Base-by-base conservation (phyloP, 2,113 vertebrate species). In the Oryzias melastigma region DNA sequence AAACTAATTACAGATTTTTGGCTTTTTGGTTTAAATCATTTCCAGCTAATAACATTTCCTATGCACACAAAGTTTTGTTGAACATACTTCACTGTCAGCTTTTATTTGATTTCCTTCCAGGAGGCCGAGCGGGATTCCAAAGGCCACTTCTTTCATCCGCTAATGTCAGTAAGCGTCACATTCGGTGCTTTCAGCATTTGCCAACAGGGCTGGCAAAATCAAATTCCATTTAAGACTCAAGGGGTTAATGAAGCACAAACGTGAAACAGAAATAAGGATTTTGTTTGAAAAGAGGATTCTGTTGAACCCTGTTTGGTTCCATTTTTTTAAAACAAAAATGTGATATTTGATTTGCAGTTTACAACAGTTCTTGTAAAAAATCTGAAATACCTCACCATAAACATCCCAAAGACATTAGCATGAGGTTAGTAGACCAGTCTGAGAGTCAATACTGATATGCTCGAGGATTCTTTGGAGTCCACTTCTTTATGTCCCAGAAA, bases 11-110 rank as follows among this genome's bases (percentile, higher is more conserved):
- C 18, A 81, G 40, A 73, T 75, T 83, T 89, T 89, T 88, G 84
- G 87, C 85, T 63, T 72, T 68, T 81, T 67, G 47, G 47, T 70
- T 75, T 68, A 73, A 79, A 85, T 86, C 83, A 82, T 86, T 83
- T 7, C 12, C 47, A 60, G 47, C 48, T 45, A 55, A 67, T 75
- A 54, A 15, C 52, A 35, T 75, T 50, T 73, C 25, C 27, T 59
- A 58, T 63, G 50, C 52, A 58, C 54, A 73, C n/a, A 71, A 59
- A 55, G 73, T 80, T 87, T 79, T 78, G 76, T 83, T 67, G 64
- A 73, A 77, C 75, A 73, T 35, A 49, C n/a, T 17, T 20, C 22
- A 12, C 59, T 25, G 49, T 18, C 2, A 29, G 4, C 40, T 53
- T 53, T 40, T 12, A 12, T 24, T 27, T 12, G 12, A 10, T 19